Conservation (phyloP, 1,140 invertebrate genomes). For the silkworm (Bombyx mori) region ASM3026992v2 NC_085123.1:4221001-4221500, state of each 20-base stretch:
- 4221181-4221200: conserved; percentile 2
- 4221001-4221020: conserved; percentile 8
- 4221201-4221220: background rate
- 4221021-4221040: conserved; percentile 14
- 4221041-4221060: conserved; percentile 2
- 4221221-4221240: background rate
- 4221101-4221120: background rate
- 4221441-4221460: conserved; percentile 1
- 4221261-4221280: conserved; percentile 3
- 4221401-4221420: background rate
- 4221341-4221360: background rate
- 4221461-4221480: background rate
- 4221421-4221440: conserved; percentile 1
- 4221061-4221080: background rate
- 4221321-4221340: background rate
- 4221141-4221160: background rate
- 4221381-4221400: conserved; percentile 3
- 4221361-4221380: conserved; percentile 2
- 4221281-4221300: conserved; percentile 1
- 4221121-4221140: background rate
- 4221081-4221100: background rate
- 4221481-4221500: background rate
- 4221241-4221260: background rate
- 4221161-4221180: background rate
- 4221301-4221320: conserved; percentile 8